Base-by-base conservation (phyloP, 2,113 vertebrate species). In the Hypomesus transpacificus region DNA sequence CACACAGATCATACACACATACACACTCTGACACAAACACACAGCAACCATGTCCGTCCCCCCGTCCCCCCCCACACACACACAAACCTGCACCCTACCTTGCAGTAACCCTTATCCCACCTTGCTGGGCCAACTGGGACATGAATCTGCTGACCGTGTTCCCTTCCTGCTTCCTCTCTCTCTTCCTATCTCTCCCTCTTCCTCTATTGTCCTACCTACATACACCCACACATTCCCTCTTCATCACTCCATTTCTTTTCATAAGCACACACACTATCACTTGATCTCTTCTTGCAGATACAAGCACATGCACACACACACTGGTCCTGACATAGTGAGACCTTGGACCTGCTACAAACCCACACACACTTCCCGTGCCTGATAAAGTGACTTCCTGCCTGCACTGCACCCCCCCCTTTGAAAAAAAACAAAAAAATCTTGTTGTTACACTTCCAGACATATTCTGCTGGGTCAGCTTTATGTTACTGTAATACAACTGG, bases 141-240 rank as follows among this genome's bases (percentile, higher is more conserved):
- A 65, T 14, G 60, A 68, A 80, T 68, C 17, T 75, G 83, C 77
- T 85, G 87, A 86, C 77, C n/a, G n/a, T 60, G n/a, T 62, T 24
- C 60, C 69, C 51, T 65, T 24, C 26, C 60, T n/a, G 18, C 14
- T 64, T 69, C 62, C 73, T 70, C 24, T 50, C 53, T 14, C 26
- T 21, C 74, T 73, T 59, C 70, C 74, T 61, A 65, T 62, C 63
- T 69, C 69, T 24, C 66, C 58, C 50, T 46, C 52, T 34, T 57
- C 14, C 28, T 59, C 64, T 3, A 1, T 64, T 53, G 39, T 63
- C 61, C n/a, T 18, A 63, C 61, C 28, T 28, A 63, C 61, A 56
- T n/a, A 56, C 53, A 56, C 53, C 4, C 53, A 56, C 53, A 56
- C 53, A 18, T 17, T 18, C 53, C 14, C 53, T 75, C 78, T 80